Percentiles rank a stretch among this genome's conserved stretches.
Evolutionary conservation across 1,140 invertebrate species (phyloP).

Genomic region (Trichomalopsis sarcophagae): DNA sequence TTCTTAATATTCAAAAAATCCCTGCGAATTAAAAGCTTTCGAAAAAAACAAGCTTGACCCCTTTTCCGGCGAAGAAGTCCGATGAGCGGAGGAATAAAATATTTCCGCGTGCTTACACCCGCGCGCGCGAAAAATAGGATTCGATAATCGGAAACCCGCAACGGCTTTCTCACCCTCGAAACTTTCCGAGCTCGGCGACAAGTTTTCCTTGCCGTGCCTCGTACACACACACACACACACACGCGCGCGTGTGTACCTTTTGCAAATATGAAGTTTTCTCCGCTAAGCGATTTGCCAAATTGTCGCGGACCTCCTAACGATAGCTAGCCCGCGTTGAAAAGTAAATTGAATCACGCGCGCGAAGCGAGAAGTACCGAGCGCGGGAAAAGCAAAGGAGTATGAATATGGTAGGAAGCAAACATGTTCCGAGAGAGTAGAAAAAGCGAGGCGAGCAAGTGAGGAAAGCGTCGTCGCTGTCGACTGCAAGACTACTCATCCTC

Average conservation of each 20-base stretch:
- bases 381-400: conserved; percentile 55
- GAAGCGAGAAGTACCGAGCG: conserved; percentile 46
- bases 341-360: conserved; percentile 5
- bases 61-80: no score
- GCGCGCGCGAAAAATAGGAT: not conserved
- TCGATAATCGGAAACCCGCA: not conserved
- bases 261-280: conserved; percentile 25
- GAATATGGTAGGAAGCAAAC: conserved; percentile 55
- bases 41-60: not conserved
- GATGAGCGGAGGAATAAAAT: not conserved
- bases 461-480: not conserved
- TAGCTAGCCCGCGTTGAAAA: conserved; percentile 38
- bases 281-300: conserved; percentile 57
- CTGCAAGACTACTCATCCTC: conserved; percentile 33
- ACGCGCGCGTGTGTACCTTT: not conserved
- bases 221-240: no score
- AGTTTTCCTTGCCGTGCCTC: not conserved
- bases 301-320: conserved; percentile 58
- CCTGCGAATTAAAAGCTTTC: not conserved
- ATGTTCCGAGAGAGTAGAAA: conserved; percentile 51
- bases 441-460: conserved; percentile 42
- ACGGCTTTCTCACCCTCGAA: not conserved
- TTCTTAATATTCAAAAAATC: not conserved
- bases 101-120: not conserved
- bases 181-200: not conserved